Conservation (phyloP, 2,888 invertebrate genomes). For the Rotaria sp. region DNA sequence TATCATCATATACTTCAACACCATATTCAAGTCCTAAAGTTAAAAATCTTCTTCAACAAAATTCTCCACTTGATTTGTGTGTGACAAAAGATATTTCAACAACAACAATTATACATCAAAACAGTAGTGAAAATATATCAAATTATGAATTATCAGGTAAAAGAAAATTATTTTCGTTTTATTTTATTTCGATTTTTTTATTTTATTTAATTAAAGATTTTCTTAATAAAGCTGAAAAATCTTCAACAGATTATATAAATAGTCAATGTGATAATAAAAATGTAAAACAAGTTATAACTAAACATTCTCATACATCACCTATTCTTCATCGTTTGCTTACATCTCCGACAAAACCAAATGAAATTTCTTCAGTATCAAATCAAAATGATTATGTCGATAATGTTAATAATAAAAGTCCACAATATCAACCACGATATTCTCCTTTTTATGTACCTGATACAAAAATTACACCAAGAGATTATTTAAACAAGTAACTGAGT, state of each 20-base stretch:
- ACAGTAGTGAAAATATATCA: not conserved
- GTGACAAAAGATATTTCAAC: not conserved
- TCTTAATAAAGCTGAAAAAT: not conserved
- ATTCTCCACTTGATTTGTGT: not conserved
- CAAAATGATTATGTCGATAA: not conserved
- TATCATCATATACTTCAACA: not conserved
- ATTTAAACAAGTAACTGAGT: not conserved
- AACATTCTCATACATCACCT: not conserved
- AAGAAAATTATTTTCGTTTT: not conserved
- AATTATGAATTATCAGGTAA: not conserved
- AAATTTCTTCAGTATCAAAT: not conserved
- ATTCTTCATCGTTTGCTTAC: constrained; percentile 21
- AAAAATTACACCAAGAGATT: not conserved
- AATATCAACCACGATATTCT: not conserved
- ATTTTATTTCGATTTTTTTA: not conserved
- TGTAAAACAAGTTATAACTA: not conserved
- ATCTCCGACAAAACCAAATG: not conserved
- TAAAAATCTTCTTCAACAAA: not conserved
- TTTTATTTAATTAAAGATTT: not conserved
- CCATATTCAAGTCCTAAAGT: not conserved
- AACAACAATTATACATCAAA: not conserved
- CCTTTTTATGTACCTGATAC: not conserved
- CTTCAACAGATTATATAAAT: not conserved
- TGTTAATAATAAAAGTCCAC: not conserved
- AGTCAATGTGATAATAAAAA: not conserved